phyloP scores from a whole-genome alignment of 2,113 vertebrate genomes.

The Anthoscopus minutus region DNA sequence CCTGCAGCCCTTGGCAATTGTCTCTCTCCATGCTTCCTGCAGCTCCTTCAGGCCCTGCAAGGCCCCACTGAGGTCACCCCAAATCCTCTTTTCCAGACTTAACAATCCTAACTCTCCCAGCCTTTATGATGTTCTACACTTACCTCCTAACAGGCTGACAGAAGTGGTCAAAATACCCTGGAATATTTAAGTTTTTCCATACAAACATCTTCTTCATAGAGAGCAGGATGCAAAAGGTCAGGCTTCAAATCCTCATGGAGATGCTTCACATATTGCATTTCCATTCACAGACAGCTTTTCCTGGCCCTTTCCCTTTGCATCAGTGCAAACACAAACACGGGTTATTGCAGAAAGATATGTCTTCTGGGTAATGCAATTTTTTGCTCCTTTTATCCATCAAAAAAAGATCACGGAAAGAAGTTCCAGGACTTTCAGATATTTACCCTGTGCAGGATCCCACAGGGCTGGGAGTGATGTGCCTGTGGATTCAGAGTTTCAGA shows the following conservation, averaged over 20 bases:
- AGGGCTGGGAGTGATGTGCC: rapidly evolving
- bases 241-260: neutral
- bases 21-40: neutral
- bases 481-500: neutral
- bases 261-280: neutral
- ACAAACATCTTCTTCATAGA: neutral
- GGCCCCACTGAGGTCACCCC: rapidly evolving
- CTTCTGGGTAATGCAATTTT: neutral
- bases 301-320: neutral
- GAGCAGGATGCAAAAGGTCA: neutral
- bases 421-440: neutral
- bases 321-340: rapidly evolving
- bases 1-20: rapidly evolving
- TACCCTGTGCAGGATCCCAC: neutral
- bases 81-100: neutral
- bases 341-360: neutral
- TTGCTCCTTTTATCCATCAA: neutral
- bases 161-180: neutral
- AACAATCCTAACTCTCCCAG: too few relatives aligned
- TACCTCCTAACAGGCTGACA: neutral
- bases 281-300: rapidly evolving
- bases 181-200: neutral
- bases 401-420: neutral
- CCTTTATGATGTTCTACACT: neutral
- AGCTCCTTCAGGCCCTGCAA: rapidly evolving